Percentiles rank a stretch among this genome's conserved stretches.
These are phyloP conservation scores for Syndactyla subalaris DNA, from an alignment of 2,797 vertebrate genomes.

Conservation along the genomic window DNA sequence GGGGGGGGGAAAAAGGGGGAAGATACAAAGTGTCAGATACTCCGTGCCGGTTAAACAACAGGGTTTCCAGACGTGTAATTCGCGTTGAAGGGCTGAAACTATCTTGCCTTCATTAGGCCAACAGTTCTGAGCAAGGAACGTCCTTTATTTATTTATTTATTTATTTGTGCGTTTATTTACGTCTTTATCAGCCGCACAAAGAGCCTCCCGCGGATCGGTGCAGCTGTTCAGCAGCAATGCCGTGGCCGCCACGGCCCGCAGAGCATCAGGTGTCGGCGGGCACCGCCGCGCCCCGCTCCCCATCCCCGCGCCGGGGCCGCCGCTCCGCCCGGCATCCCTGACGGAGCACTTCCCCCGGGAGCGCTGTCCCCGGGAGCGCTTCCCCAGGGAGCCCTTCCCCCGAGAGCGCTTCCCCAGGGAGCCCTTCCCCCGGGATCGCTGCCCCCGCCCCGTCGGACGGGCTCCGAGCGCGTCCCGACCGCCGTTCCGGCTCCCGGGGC, in stretches of 20 bases:
- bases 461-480: not conserved
- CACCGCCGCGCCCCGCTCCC: not conserved
- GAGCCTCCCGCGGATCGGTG: not conserved
- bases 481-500: not conserved
- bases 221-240: not conserved
- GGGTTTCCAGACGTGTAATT: not conserved
- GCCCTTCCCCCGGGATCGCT: not conserved
- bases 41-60: not conserved
- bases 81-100: not conserved
- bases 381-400: too few species aligned
- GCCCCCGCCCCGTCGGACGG: not conserved
- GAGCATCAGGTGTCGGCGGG: not conserved
- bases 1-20: too few species aligned
- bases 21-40: not conserved
- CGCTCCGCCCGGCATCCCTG: not conserved
- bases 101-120: not conserved
- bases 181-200: not conserved
- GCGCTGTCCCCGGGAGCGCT: too few species aligned
- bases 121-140: not conserved
- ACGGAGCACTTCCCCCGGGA: too few species aligned
- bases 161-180: not conserved
- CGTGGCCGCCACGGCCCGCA: not conserved
- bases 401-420: too few species aligned
- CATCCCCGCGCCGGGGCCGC: not conserved
- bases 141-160: not conserved